Base-by-base conservation (phyloP, 2,113 vertebrate species). In the Mustela lutreola region DNA sequence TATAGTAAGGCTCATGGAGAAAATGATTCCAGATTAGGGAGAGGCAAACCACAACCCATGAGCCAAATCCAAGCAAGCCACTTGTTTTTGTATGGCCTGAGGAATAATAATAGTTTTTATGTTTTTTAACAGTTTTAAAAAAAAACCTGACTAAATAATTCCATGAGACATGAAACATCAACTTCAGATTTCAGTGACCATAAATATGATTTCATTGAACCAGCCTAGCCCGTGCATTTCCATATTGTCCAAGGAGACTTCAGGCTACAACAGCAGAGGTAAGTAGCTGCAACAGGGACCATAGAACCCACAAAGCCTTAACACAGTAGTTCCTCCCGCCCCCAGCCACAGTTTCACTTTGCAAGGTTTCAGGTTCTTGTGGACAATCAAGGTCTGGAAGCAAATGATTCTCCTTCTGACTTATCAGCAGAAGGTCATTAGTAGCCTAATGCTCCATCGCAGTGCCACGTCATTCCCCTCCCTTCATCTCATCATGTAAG, bases 11-110 rank as follows among this genome's bases (percentile, higher is more conserved):
- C 21, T 92, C 60, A 21, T 12, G 39, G 19, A 22, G 24, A 89
- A 48, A 63, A 39, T 3, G 48, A 78, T n/a, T 5, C 3, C 62
- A 33, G 15, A 48, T 18, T 19, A 36, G 22, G 7, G 24, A 63
- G 7, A 1, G 50, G 11, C 5, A 91, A 83, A n/a, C 24, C 0
- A 7, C 2, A 5, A 8, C 22, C 18, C 0, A 28, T 18, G 65
- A 15, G 12, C 42, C 56, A 22, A 85, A 28, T 65, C 36, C 48
- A 95, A 26, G 3, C n/a, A 16, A 75, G 15, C 28, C n/a, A 11
- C 48, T 62, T 85, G 42, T 19, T n/a, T 88, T 24, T 26, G 0
- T 24, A 28, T 7, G 21, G 28, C 9, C 31, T 78, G 6, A 4
- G 42, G 67, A 10, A 31, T 28, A 65, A 75, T 28, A 65, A 56